These are phyloP conservation scores for Spodoptera picta DNA, from an alignment of 2,888 invertebrate genomes.

Conservation along the genomic window DNA sequence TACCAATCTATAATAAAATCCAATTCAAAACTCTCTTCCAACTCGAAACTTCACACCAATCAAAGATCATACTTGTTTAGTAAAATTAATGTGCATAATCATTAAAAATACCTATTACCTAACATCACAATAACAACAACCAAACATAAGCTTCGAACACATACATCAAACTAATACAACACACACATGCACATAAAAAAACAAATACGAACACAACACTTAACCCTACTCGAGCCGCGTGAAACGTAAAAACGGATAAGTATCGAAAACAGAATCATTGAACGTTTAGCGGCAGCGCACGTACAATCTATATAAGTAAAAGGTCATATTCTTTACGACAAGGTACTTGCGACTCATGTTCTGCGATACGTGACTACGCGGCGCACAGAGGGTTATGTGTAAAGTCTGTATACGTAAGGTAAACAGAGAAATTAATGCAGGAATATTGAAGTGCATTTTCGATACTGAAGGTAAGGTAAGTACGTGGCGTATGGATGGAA, in stretches of 20 bases:
- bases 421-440: not conserved
- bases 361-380: slow-evolving; percentile 35
- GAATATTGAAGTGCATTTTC: slow-evolving; percentile 1
- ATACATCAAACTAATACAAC: slow-evolving; percentile 6
- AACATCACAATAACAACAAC: not conserved
- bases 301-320: slow-evolving; percentile 72
- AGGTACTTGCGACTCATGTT: slow-evolving; percentile 39
- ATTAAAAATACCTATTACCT: not conserved
- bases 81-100: too few relatives aligned
- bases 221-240: slow-evolving; percentile 51
- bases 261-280: slow-evolving; percentile 59
- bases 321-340: slow-evolving; percentile 72
- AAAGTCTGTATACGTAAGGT: slow-evolving; percentile 29
- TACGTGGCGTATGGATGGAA: too few relatives aligned
- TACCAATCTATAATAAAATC: too few relatives aligned
- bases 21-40: too few relatives aligned
- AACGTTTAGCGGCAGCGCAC: slow-evolving; percentile 63
- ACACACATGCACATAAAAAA: slow-evolving; percentile 17
- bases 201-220: slow-evolving; percentile 26
- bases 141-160: not conserved
- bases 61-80: too few relatives aligned
- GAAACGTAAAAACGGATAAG: slow-evolving; percentile 54
- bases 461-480: too few relatives aligned
- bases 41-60: too few relatives aligned
- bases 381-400: slow-evolving; percentile 24